These are phyloP conservation scores for Chrysolina americana DNA, from an alignment of 2,888 invertebrate genomes.

Conservation along the genomic window DNA sequence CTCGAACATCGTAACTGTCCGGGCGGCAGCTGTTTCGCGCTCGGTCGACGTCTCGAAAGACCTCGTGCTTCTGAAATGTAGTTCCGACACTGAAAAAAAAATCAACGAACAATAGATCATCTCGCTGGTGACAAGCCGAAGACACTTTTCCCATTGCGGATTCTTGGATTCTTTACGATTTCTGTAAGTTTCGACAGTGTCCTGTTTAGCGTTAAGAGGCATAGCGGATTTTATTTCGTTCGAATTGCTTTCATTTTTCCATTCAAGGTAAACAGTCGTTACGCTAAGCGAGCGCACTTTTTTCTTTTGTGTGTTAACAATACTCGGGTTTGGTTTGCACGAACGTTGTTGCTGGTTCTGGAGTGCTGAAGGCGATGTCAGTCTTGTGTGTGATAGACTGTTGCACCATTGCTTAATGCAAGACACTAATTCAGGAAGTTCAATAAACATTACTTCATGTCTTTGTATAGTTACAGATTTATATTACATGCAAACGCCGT, in stretches of 20 bases:
- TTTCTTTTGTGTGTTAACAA: conserved; percentile 38
- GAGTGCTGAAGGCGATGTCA: not conserved
- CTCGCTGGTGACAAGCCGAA: conserved; percentile 32
- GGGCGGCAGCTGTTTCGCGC: conserved; percentile 35
- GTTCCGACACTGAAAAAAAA: conserved; percentile 44
- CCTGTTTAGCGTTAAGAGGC: conserved; percentile 37
- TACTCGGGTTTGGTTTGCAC: conserved; percentile 27
- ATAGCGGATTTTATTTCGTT: conserved; percentile 44
- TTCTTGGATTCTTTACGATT: conserved; percentile 24
- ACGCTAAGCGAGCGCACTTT: conserved; percentile 31
- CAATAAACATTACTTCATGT: not conserved
- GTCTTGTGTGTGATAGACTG: not conserved
- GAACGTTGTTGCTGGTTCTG: conserved; percentile 16
- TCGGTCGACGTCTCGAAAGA: conserved; percentile 28
- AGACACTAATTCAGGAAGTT: not conserved
- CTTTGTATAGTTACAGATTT: not conserved
- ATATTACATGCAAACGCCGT: not conserved
- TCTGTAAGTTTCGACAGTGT: conserved; percentile 35
- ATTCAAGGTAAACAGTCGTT: conserved; percentile 45
- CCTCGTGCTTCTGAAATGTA: conserved; percentile 54
- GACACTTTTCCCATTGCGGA: conserved; percentile 36
- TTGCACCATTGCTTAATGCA: no score
- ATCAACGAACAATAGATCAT: not conserved
- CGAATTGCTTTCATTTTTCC: conserved; percentile 45
- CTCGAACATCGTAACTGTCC: conserved; percentile 35